Evolutionary conservation across 2,113 vertebrate genomes (phyloP), one percentile per base, ranked within the genome.

Genomic region (Vidua macroura): DNA sequence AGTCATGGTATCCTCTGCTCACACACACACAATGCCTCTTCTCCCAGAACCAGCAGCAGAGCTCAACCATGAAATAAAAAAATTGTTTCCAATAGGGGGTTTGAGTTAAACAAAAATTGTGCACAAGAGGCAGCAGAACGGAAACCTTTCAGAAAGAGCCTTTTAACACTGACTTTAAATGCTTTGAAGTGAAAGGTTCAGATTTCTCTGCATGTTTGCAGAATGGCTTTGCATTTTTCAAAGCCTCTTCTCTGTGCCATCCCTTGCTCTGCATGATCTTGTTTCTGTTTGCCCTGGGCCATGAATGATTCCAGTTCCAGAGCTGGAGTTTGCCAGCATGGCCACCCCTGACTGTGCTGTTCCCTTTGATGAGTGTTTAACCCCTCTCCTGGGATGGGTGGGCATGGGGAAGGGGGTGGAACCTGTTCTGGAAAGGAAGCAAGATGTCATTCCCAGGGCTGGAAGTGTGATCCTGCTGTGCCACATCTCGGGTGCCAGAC

Each of bases 141-240:
- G 60, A 88, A 95, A 88, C 55, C 46, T 69, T 82, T 56, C 79
- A 79, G 68, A 90, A 96, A 74, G 17, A 79, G 73, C 44, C 84
- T 64, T 93, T 85, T 80, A 90, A 84, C 81, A 48, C 22, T 2
- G 2, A 46, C 49, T 69, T 86, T 70, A 86, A 85, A 82, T 27
- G 51, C 66, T 95, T 95, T 93, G 83, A 91, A 94, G 84, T 60
- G 69, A 86, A 72, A 60, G 75, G 58, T 70, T 96, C 84, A 76
- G 64, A 68, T 92, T 93, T 89, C 53, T 74, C 56, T 51, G 52
- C 63, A 69, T 69, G 58, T 92, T 76, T 95, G 39, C 62, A 72
- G 69, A 55, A 81, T 89, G 81, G 43, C 64, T 90, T 83, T 94
- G 68, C 75, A 73, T 86, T 91, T 95, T 86, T 91, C 92, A 90